Evolutionary conservation across 2,797 vertebrate species (phyloP), one percentile per base, ranked within the genome.

Genomic region (Chelon labrosus): DNA sequence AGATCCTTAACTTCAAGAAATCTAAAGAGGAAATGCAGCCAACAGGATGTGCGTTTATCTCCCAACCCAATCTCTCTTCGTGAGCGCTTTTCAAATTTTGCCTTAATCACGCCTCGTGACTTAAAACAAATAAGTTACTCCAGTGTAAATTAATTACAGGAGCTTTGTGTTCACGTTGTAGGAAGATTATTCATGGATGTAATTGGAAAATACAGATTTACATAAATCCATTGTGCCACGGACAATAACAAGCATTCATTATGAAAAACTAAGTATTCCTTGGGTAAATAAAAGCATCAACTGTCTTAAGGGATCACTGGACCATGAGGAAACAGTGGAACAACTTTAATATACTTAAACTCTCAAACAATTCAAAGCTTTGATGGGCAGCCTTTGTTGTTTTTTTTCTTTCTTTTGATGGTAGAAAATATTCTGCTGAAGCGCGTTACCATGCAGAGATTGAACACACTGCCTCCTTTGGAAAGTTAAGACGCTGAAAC

Each of bases 151-250:
- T 31, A 64, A 74, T 79, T 56, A 73, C 63, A 77, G 25, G 51
- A 50, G 52, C 53, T 67, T 55, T 67, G 20, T 70, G 66, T 67
- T 79, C 35, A 41, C 62, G 54, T 60, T 73, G 65, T 57, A 60
- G 58, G 54, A 73, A 73, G 69, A 80, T 75, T 79, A 84, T 69
- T 90, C 62, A 83, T 79, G 84, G 55, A 12, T 73, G 52, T 87
- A 86, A 90, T 90, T 89, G 65, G 76, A 86, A 85, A 81, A 76
- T 35, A 52, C 60, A 71, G 54, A 88, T 84, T 85, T 80, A 80
- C 76, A 87, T 86, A 70, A 90, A 76, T 49, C 67, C 22, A 79
- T 65, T 83, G 75, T 84, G 56, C 31, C 35, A 56, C 11, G 52
- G 51, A 82, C 53, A 69, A 78, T 53, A 64, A 59, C 25, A 59